Base-by-base conservation (phyloP, 1,140 invertebrate genomes). In the Drosophila athabasca region DNA sequence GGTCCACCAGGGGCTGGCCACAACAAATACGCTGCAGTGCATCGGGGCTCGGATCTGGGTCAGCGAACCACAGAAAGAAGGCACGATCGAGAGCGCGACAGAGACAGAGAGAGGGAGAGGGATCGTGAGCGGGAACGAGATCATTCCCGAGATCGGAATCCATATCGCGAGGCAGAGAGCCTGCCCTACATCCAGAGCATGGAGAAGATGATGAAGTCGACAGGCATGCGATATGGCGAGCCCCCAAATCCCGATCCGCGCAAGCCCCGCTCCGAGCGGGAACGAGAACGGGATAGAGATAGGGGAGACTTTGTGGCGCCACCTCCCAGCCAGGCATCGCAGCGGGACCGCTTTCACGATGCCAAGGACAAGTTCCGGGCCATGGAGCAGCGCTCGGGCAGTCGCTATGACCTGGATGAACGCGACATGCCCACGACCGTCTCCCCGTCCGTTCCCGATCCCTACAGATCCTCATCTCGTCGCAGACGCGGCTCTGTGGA, bases 341-440 rank as follows among this genome's bases (percentile, higher is more conserved):
- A 95, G 0, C 93, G 95, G 60, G 96, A 96, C 69, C 93, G 96
- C 43, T 96, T 96, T 90, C 95, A 96, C 76, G 96, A 96, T 78
- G 96, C 96, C 44, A 96, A 96, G 90, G 95, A 96, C 84, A 96
- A 96, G 91, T 96, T 97, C 81, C 93, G 95, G 85, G 94, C 95
- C 22, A 93, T 97, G 92, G 96, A 97, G 91, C 82, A 75, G 54
- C 45, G 64, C n/a, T 93, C 94, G 68, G 94, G 95, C 69, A 93
- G 94, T 55, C 82, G 90, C 7, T 90, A 91, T 15, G 85, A 91
- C 6, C 93, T 93, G 67, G 93, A 94, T 59, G 91, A 90, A 15
- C 81, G 84, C 11, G 82, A 89, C n/a, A n/a, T 15, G 1, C 17
- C 53, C 39, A 29, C 26, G 9, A 19, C 31, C 65, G 65, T 39